Conservation (phyloP, 2,888 invertebrate genomes). For the Caenorhabditis sp. region DNA sequence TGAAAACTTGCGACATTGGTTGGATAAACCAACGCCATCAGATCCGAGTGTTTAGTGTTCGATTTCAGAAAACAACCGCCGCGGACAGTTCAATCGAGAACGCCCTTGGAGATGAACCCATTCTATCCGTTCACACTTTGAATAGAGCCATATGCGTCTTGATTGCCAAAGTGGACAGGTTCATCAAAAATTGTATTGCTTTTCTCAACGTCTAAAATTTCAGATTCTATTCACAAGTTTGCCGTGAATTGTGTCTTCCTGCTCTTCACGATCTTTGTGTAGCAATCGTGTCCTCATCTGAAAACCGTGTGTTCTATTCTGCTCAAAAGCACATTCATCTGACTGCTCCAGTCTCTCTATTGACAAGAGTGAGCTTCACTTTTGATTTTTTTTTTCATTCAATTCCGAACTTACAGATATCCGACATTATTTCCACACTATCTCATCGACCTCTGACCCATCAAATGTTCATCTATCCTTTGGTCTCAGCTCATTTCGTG, state of each 20-base stretch:
- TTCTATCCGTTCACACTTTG: conserved; percentile 65
- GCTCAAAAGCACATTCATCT: conserved; percentile 65
- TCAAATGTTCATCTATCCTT: conserved; percentile 93
- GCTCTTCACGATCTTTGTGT: conserved; percentile 91
- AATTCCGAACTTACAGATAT: conserved; percentile 46
- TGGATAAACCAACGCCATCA: no score
- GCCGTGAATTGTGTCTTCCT: conserved; percentile 91
- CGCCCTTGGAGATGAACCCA: conserved; percentile 68
- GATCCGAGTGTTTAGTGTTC: no score
- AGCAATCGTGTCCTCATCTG: conserved; percentile 91
- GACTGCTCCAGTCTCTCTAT: conserved; percentile 69
- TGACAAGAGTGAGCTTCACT: conserved; percentile 53
- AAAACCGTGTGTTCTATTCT: conserved; percentile 87
- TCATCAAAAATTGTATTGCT: no score
- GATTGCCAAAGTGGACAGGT: conserved; percentile 91
- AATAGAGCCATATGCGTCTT: conserved; percentile 91
- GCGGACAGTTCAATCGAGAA: conserved; percentile 69
- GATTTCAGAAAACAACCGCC: conserved; percentile 54
- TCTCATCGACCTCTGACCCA: conserved; percentile 86
- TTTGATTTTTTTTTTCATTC: neutral
- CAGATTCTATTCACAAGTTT: conserved; percentile 92
- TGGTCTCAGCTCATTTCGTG: conserved; percentile 94
- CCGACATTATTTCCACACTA: conserved; percentile 69
- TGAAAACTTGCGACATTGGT: no score
- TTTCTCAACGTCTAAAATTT: conserved; percentile 34